Evolutionary conservation across 1,140 invertebrate genomes (phyloP), one percentile per base, ranked within the genome.

Genomic region (Dryas iulia): DNA sequence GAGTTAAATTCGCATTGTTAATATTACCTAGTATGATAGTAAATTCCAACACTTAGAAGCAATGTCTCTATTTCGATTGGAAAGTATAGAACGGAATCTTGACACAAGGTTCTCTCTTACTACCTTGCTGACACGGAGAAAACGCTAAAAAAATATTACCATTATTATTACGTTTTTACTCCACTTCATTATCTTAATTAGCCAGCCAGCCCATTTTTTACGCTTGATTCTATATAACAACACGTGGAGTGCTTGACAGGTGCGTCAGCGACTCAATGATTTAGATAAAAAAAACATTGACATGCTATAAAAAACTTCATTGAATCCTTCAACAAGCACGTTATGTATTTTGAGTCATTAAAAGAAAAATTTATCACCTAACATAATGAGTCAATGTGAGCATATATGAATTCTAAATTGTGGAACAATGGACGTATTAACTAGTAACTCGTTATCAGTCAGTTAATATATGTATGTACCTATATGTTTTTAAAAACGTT

Each of bases 401-500:
- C n/a, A n/a, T n/a, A n/a, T n/a, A 18, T 8, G 47, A 33, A 62
- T 69, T 58, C 52, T 64, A 56, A 69, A 69, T 59, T 39, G 35
- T 47, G 60, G 35, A 63, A 69, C 35, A 52, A 63, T 69, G 25
- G 33, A 11, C 57, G 25, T 69, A 63, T 52, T 35, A 25, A 35
- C 39, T 56, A 64, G 31, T 64, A 35, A 25, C 33, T 31, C 7
- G 56, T 64, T 54, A 69, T 64, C 56, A 35, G 26, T 28, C 23
- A 31, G 21, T 14, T 1, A 14, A 39, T 39, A 39, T 18, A 14
- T 0, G 14, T 39, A 18, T 18, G 18, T 3, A 47, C 18, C 18
- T 21, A n/a, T 21, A 47, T 47, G 7, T 21, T 47, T 47, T 6
- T 47, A 47, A 8, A 1, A 39, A 18, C 1, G 4, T 21, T 18